Evolutionary conservation across 2,888 invertebrate species (phyloP).

Genomic region (Meloe dianella): DNA sequence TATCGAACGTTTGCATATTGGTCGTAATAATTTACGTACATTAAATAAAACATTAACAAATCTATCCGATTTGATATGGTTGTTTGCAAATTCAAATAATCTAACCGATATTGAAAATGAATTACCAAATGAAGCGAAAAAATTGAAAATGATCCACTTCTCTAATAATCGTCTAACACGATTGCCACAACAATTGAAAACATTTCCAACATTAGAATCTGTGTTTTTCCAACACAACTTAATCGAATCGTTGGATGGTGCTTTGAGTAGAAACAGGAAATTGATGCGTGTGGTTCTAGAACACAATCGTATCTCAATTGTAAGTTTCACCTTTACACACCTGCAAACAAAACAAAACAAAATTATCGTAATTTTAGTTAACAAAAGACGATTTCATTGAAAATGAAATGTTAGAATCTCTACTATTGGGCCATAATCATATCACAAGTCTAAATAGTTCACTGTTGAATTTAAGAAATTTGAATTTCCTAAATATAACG

Average conservation of each 20-base stretch:
- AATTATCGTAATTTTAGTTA: slow-evolving; percentile 61
- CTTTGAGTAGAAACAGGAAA: slow-evolving; percentile 71
- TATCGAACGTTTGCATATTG: slow-evolving; percentile 74
- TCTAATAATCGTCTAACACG: slow-evolving; percentile 74
- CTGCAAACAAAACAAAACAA: background rate
- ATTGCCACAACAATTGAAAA: slow-evolving; percentile 74
- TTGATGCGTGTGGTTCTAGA: slow-evolving; percentile 72
- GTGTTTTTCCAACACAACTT: slow-evolving; percentile 77
- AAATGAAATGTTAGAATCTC: slow-evolving; percentile 70
- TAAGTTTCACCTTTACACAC: slow-evolving; percentile 61
- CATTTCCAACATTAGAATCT: slow-evolving; percentile 72
- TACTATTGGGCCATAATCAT: slow-evolving; percentile 76
- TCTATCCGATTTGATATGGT: slow-evolving; percentile 75
- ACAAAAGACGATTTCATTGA: slow-evolving; percentile 78
- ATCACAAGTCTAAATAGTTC: slow-evolving; percentile 76
- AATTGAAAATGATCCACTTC: slow-evolving; percentile 74
- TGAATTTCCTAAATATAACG: slow-evolving; percentile 76
- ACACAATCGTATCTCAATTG: slow-evolving; percentile 75
- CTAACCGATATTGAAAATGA: slow-evolving; percentile 77
- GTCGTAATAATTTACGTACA: slow-evolving; percentile 73
- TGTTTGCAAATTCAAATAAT: slow-evolving; percentile 80
- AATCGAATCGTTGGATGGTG: slow-evolving; percentile 73
- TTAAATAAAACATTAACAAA: slow-evolving; percentile 81
- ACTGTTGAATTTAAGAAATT: slow-evolving; percentile 69
- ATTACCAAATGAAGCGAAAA: slow-evolving; percentile 71